Evolutionary conservation across 2,888 invertebrate species (phyloP), one percentile per base, ranked within the genome.

Genomic region (Epinotia demarniana): DNA sequence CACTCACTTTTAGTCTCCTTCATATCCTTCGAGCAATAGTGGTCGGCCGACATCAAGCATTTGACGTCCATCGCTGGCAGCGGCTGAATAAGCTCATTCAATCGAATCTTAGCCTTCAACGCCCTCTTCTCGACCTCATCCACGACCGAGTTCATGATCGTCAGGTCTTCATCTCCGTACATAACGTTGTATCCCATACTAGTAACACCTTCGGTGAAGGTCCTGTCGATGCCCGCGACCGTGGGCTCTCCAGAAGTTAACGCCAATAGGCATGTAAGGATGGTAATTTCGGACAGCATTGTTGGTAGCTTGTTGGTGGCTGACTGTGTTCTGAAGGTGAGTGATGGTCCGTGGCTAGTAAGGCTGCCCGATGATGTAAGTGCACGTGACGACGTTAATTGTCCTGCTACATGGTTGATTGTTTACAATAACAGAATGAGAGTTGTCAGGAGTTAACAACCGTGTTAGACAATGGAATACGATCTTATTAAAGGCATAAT

Each of bases 41-140:
- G 83, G 71, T 93, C 90, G 3, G 88, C 89, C 0, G 93, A 93
- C 91, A 93, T 92, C 80, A 94, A 80, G 63, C 94, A 94, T 81
- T 93, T 94, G 6, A 94, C 92, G 67, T 93, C 93, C 63, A 82
- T 80, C 3, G 88, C 80, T 0, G 89, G 85, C 75, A 94, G 76
- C 2, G 89, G 89, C 9, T 86, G 82, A 12, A 91, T 81, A 0
- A 81, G 83, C 33, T 89, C 85, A 5, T 86, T 85, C 39, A 89
- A 49, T 27, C 85, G 83, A 3, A 84, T 73, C 62, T 79, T 86
- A n/a, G 79, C 84, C 77, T 89, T 89, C 77, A 87, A 63, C 6
- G 79, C 79, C 2, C 81, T 77, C 75, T 88, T 90, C 75, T 92
- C 92, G 8, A 82, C 79, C 18, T 90, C 86, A 4, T 80, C 80